phyloP scores from a whole-genome alignment of 2,113 vertebrate genomes.

The Scytalopus superciliaris region DNA sequence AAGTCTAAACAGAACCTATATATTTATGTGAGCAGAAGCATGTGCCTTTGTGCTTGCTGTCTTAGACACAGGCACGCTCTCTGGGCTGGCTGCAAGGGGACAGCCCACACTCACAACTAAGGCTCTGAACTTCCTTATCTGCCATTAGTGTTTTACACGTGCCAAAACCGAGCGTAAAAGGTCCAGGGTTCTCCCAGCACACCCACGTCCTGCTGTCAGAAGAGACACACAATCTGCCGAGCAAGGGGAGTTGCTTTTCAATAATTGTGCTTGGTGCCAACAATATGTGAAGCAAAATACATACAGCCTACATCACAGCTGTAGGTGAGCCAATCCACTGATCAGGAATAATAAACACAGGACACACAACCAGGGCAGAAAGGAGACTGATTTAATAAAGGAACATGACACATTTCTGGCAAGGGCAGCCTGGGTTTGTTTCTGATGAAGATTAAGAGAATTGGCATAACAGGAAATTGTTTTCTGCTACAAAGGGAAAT shows the following conservation, averaged over 20 bases:
- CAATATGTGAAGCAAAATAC: not conserved
- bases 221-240: not conserved
- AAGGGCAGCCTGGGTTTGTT: not conserved
- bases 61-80: not conserved
- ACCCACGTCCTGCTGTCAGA: not conserved
- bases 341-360: not conserved
- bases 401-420: not conserved
- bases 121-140: not conserved
- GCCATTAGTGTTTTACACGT: not conserved
- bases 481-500: conserved; percentile 28
- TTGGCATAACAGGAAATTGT: not conserved
- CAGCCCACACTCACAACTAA: not conserved
- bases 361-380: not conserved
- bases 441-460: conserved; percentile 8
- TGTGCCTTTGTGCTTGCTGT: not conserved
- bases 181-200: not conserved
- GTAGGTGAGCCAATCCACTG: not conserved
- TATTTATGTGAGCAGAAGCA: not conserved
- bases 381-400: not conserved
- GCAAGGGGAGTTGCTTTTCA: not conserved
- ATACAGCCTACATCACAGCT: not conserved
- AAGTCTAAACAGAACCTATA: not conserved
- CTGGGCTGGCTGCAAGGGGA: not conserved
- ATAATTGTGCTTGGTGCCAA: not conserved
- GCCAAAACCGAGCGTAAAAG: not conserved